A percentile compares a stretch with the other conserved stretches of the same genome.
These are phyloP conservation scores for Mycteria americana DNA, from an alignment of 2,797 vertebrate genomes.

Conservation along the genomic window DNA sequence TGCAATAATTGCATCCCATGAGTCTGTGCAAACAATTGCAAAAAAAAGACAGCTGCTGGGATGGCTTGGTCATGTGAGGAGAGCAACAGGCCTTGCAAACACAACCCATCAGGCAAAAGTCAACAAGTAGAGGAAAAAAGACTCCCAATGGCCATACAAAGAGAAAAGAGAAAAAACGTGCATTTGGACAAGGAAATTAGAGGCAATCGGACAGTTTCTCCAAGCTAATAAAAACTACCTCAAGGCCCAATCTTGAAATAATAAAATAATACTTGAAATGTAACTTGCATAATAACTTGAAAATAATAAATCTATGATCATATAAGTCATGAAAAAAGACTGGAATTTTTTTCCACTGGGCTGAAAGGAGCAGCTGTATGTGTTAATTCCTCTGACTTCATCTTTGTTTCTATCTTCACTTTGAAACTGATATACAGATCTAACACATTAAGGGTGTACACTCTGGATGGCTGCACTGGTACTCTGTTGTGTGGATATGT, in stretches of 20 bases:
- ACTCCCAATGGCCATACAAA: not conserved
- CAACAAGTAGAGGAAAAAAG: not conserved
- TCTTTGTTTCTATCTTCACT: not conserved
- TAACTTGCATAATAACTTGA: not conserved
- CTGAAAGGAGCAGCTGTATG: not conserved
- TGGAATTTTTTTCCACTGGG: not conserved
- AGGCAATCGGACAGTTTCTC: not conserved
- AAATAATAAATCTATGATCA: not conserved
- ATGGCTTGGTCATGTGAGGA: not conserved
- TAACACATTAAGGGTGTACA: not conserved
- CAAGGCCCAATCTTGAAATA: not conserved
- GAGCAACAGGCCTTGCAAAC: not conserved
- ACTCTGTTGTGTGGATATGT: not conserved
- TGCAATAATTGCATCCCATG: not conserved
- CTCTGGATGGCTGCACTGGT: not conserved
- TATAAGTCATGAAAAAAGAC: rapidly evolving
- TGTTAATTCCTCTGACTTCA: not conserved
- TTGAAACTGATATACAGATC: not conserved
- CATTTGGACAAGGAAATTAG: not conserved
- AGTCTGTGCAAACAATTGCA: not conserved
- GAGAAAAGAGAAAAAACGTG: not conserved
- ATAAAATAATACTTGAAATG: no score
- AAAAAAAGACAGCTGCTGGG: not conserved
- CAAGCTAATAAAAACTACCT: not conserved
- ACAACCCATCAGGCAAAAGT: not conserved